These are phyloP conservation scores for Corythaeola cristata DNA, from an alignment of 2,113 vertebrate genomes.

Conservation along the genomic window DNA sequence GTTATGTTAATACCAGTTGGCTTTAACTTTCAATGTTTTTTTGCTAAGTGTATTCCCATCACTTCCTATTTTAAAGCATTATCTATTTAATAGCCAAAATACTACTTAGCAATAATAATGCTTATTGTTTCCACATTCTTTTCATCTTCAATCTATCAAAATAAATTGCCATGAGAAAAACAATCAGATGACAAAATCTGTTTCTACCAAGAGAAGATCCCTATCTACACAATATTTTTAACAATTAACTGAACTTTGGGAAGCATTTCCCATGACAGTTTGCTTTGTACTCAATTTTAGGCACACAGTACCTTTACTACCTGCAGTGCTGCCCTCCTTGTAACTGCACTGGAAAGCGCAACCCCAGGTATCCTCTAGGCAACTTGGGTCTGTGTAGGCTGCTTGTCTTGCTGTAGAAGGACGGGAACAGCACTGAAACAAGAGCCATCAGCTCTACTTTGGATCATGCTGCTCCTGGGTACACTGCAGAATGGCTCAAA, in stretches of 20 bases:
- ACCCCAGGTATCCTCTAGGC: neutral
- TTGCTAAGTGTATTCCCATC: neutral
- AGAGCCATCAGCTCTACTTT: neutral
- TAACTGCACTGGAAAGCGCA: neutral
- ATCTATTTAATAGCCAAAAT: neutral
- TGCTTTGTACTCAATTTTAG: neutral
- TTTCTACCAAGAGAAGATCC: neutral
- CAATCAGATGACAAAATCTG: neutral
- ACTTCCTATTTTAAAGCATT: neutral
- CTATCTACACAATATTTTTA: neutral
- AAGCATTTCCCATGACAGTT: neutral
- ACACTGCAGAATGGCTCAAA: neutral
- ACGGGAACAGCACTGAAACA: neutral
- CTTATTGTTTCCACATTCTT: slow-evolving; percentile 7
- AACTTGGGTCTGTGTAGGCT: neutral
- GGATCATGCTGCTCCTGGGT: neutral
- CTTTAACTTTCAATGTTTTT: neutral
- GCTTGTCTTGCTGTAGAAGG: neutral
- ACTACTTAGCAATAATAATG: neutral
- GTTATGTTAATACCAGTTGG: neutral
- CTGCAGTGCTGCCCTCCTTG: neutral
- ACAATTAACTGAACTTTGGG: neutral
- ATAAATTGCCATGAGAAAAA: neutral
- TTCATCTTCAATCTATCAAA: neutral
- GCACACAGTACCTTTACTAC: neutral